Evolutionary conservation across 2,888 invertebrate genomes (phyloP), one percentile per base, ranked within the genome.

Genomic region (Agriotes lineatus): DNA sequence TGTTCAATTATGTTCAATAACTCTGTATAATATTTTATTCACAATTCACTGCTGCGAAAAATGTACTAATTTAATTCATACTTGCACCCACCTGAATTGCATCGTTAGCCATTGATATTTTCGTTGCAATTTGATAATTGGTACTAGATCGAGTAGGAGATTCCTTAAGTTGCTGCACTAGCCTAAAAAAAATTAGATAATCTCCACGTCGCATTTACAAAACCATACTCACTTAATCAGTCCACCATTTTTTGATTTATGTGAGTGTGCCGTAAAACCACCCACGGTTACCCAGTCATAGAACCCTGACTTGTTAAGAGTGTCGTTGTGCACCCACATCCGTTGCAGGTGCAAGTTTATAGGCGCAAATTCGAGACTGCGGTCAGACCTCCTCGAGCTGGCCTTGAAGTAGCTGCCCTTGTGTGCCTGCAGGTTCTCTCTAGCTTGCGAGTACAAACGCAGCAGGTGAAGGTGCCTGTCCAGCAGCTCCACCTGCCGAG

Each of bases 301-400:
- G 78, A 94, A 93, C 3, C 93, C 94, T 25, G 92, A 93, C 82
- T 93, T 93, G 82, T 93, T 93, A 16, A 96, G 82, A 0, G 94
- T 93, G 77, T 96, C 96, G 80, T 96, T 96, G 80, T 95, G 93
- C 0, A 94, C 95, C 92, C 95, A 96, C 92, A 97, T 94, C 67
- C 97, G 88, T 84, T 97, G 97, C 52, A 97, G 84, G 82, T 98
- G 97, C 63, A 98, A 87, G 84, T 98, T 98, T 14, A 95, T 88
- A 0, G 97, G 97, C 12, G 95, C 93, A 84, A 96, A 97, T 83
- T 97, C 96, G 54, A 96, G 85, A 6, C 93, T 91, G 42, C 93
- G 88, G 74, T 96, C 96, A 39, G 90, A 90, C 88, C 92, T 91
- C 52, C 88, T 86, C 0, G 88, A 86, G 74, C 92, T 93, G 16